A percentile compares a stretch with the other conserved stretches of the same genome.
Conservation (phyloP, 2,888 invertebrate species). For the Pinctada fucata region DNA sequence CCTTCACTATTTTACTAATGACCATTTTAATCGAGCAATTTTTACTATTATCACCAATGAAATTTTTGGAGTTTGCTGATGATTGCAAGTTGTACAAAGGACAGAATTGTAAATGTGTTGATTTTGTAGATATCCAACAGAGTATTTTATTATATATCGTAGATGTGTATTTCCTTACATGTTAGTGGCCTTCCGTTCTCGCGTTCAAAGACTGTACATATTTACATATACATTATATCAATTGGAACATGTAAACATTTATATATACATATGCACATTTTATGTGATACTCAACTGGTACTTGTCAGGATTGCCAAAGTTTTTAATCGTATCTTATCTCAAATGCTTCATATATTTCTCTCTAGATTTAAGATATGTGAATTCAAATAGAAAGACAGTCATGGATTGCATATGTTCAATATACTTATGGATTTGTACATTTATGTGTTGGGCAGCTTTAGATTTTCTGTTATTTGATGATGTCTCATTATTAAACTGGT, state of each 20-base stretch:
- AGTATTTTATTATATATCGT: background rate
- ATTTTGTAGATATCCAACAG: background rate
- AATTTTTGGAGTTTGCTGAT: background rate
- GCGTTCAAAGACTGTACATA: background rate
- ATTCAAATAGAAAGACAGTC: too few species aligned
- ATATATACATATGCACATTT: slow-evolving; percentile 1
- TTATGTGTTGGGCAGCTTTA: too few species aligned
- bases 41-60: background rate
- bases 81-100: background rate
- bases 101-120: background rate
- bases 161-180: background rate
- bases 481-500: too few species aligned
- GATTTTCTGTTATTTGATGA: too few species aligned
- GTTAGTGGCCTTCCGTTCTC: background rate
- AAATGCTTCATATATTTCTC: background rate
- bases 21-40: background rate
- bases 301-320: background rate
- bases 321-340: background rate
- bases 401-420: too few species aligned
- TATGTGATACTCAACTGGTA: slow-evolving; percentile 1
- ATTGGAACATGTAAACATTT: background rate
- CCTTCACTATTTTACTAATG: background rate
- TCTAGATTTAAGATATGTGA: too few species aligned
- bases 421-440: too few species aligned
- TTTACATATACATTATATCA: background rate